Evolutionary conservation across 2,888 invertebrate genomes (phyloP), one percentile per base, ranked within the genome.

Genomic region (Synanthedon tipuliformis): DNA sequence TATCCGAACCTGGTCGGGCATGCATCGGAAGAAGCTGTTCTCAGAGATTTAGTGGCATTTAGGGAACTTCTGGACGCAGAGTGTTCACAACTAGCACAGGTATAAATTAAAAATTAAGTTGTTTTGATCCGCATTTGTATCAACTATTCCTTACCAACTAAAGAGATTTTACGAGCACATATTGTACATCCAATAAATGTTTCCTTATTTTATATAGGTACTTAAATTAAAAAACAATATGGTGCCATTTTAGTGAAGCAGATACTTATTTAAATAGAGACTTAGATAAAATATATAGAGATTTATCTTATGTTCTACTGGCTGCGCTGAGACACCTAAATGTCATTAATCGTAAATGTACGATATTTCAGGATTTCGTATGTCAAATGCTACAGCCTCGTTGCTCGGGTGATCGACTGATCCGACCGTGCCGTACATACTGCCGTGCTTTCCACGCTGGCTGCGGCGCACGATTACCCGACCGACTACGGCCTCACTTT

Each of bases 21-120:
- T 63, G 76, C 79, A 51, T 89, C 89, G 2, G 73, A 88, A 49
- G 89, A 90, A 27, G 92, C 93, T 48, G 90, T 96, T 48, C 64
- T 83, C 60, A 69, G 91, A 48, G 93, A 96, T 72, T 89, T 96
- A 16, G 95, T 95, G 50, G 90, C 93, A 0, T 95, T 94, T 71
- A 91, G 94, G 56, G 95, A 94, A 73, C 81, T 96, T n/a, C 92
- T 96, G 7, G 96, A 96, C 72, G 95, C 95, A 0, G 96, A 96
- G 78, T 97, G 97, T 74, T 96, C 95, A 65, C 89, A 93, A 58
- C 89, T 94, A 62, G 95, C 96, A 1, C 95, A 94, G 73, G 87
- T 86, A 66, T 3, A 34, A 34, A 34, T 34, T 34, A 34, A 34
- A 34, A 34, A 34, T 34, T 34, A 34, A 10, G 10, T 8, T 34